These are phyloP conservation scores for Eurystomus glaucurus DNA, from an alignment of 2,797 vertebrate genomes.

Conservation along the genomic window DNA sequence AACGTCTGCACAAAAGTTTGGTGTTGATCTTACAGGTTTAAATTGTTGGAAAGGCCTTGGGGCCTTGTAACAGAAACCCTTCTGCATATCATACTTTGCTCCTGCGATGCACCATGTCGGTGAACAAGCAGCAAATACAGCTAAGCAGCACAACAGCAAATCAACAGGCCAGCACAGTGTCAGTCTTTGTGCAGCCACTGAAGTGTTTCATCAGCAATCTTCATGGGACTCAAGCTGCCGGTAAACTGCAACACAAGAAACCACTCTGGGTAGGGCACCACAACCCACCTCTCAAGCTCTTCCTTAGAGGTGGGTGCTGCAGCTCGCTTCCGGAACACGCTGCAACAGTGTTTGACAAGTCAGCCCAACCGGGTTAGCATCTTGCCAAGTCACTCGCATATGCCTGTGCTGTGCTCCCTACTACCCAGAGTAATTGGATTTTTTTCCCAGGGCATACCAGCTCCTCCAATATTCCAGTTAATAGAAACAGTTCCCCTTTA, in stretches of 20 bases:
- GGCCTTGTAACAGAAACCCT: background rate
- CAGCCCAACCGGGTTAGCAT: background rate
- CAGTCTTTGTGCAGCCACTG: background rate
- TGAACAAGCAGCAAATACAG: background rate
- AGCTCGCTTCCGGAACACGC: background rate
- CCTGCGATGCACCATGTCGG: accelerated
- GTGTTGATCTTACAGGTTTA: background rate
- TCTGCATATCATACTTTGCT: background rate
- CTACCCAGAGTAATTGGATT: accelerated
- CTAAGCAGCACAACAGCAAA: background rate
- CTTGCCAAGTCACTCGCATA: background rate
- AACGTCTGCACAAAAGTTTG: background rate
- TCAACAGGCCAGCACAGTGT: background rate
- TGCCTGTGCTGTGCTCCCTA: background rate
- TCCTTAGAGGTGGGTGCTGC: background rate
- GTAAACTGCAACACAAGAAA: background rate
- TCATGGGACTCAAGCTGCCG: accelerated
- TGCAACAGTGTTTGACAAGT: background rate
- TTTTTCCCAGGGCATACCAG: background rate
- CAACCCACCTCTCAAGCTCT: background rate
- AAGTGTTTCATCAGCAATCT: background rate
- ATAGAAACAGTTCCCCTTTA: background rate
- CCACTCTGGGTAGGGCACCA: background rate
- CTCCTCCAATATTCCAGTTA: background rate
- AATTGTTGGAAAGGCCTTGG: background rate